phyloP scores from a whole-genome alignment of 2,113 vertebrate genomes.

The Cranoglanis bouderius region DNA sequence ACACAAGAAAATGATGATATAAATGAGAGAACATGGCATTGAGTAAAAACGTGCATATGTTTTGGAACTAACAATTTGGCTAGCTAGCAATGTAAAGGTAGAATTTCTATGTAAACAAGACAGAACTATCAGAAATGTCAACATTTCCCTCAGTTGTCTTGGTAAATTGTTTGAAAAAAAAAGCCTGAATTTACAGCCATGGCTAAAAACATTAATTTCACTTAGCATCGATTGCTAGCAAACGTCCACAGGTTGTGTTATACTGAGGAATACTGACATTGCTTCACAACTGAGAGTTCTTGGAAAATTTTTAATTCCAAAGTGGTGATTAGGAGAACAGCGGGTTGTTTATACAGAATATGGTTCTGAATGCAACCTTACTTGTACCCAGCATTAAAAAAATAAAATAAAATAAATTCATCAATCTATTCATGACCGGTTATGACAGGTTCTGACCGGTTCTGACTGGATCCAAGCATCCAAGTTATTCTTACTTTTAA shows the following conservation, averaged over 20 bases:
- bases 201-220: not conserved
- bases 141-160: not conserved
- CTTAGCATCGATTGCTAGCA: not conserved
- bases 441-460: not conserved
- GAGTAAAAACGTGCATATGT: not conserved
- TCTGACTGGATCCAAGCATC: not conserved
- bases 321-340: not conserved
- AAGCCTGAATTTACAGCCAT: not conserved
- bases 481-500: not conserved
- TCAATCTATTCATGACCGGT: not conserved
- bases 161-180: not conserved
- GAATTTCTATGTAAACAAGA: too few relatives aligned
- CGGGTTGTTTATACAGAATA: not conserved
- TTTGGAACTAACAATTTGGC: not conserved
- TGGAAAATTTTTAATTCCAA: not conserved
- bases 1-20: not conserved
- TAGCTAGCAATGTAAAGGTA: not conserved
- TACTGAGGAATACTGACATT: not conserved
- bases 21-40: not conserved
- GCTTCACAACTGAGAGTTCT: not conserved
- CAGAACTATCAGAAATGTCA: not conserved
- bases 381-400: not conserved
- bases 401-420: not conserved
- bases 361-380: not conserved
- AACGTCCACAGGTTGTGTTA: not conserved